Conservation (phyloP, 2,113 vertebrate genomes). For the Spea multiplicata region DNA sequence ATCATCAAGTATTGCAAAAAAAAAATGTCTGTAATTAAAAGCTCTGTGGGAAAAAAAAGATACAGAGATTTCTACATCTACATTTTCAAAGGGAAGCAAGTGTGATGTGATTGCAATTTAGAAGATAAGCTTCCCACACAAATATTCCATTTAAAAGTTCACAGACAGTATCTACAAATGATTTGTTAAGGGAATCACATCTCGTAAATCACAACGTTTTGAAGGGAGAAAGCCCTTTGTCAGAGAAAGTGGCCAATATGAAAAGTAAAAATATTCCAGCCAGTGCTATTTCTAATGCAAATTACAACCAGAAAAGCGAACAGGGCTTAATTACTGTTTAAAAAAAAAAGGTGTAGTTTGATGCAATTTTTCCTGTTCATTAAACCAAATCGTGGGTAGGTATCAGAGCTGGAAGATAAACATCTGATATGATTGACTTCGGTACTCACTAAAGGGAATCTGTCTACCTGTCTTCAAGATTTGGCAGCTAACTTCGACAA, state of each 20-base stretch:
- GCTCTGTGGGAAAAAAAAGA: constrained; percentile 30
- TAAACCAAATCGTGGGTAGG: too few relatives aligned
- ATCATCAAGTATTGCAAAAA: constrained; percentile 39
- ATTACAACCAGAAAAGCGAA: not conserved
- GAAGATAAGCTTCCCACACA: constrained; percentile 32
- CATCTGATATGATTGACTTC: too few relatives aligned
- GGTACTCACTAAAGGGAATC: too few relatives aligned
- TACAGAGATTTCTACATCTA: constrained; percentile 19
- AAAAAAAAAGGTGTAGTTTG: not conserved
- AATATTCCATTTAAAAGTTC: constrained; percentile 35
- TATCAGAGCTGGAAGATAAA: too few relatives aligned
- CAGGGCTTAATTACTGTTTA: not conserved
- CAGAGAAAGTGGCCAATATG: not conserved
- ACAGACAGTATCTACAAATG: constrained; percentile 25
- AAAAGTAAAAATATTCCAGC: not conserved
- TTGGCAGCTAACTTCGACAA: too few relatives aligned
- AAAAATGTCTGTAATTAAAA: constrained; percentile 41
- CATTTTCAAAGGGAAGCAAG: constrained; percentile 35
- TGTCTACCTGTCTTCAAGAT: too few relatives aligned
- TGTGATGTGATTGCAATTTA: constrained; percentile 39
- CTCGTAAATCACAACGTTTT: constrained; percentile 20
- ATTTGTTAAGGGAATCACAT: constrained; percentile 38
- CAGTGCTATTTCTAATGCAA: not conserved
- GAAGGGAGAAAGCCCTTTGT: constrained; percentile 5
- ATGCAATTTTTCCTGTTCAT: too few relatives aligned